phyloP scores from a whole-genome alignment of 2,113 vertebrate species.

The Thalassoma bifasciatum region DNA sequence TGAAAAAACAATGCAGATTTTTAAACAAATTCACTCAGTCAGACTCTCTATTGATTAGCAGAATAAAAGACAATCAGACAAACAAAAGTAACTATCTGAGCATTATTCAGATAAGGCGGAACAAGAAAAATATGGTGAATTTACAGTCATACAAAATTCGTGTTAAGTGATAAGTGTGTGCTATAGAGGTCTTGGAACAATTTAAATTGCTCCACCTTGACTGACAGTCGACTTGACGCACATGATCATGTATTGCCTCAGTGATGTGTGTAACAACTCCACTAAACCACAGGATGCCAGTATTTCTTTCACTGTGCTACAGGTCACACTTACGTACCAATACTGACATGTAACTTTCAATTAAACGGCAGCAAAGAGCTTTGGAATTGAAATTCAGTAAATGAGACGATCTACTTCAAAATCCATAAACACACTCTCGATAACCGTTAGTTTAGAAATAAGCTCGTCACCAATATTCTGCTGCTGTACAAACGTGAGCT shows the following conservation, averaged over 20 bases:
- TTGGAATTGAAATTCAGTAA: not conserved
- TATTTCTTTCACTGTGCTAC: constrained; percentile 40
- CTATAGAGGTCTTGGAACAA: too few species aligned
- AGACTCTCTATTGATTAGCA: too few species aligned
- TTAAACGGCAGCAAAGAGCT: not conserved
- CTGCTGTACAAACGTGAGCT: not conserved
- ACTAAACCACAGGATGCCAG: constrained; percentile 60
- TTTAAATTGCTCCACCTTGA: too few species aligned
- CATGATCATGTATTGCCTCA: not conserved
- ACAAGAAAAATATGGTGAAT: too few species aligned
- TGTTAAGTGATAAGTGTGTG: too few species aligned
- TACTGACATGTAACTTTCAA: not conserved
- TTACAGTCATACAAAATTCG: too few species aligned
- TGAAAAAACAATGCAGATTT: too few species aligned
- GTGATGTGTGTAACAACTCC: constrained; percentile 18
- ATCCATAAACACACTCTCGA: not conserved
- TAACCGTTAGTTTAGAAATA: not conserved
- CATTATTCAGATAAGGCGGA: too few species aligned
- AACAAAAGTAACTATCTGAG: too few species aligned
- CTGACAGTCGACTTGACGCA: too few species aligned
- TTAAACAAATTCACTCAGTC: too few species aligned
- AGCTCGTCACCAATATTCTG: not conserved
- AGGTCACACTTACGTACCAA: not conserved
- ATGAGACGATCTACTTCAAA: not conserved
- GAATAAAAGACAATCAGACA: too few species aligned